A percentile compares a stretch with the other conserved stretches of the same genome.
Evolutionary conservation across 2,113 vertebrate genomes (phyloP).

Genomic region (Pipa parva): DNA sequence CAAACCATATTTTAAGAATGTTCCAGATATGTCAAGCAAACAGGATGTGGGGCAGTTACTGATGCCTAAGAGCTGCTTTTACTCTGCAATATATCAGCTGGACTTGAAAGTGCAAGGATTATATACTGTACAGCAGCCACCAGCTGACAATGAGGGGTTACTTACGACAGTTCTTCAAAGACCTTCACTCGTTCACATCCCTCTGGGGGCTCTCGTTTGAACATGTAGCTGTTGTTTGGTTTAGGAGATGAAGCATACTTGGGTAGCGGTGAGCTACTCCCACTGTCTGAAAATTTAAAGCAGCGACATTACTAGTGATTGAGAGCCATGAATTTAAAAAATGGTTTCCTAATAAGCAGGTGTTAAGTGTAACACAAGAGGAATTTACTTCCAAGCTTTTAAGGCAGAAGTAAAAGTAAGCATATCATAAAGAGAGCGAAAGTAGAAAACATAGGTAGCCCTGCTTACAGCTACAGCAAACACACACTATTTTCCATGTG

Average conservation of each 20-base stretch:
- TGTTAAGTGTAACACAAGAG: slow-evolving; percentile 41
- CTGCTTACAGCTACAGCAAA: slow-evolving; percentile 31
- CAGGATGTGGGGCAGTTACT: not conserved
- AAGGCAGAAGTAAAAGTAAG: not conserved
- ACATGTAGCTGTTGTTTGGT: slow-evolving; percentile 99
- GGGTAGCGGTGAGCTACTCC: slow-evolving; percentile 91
- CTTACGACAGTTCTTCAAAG: slow-evolving; percentile 96
- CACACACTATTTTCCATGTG: no score
- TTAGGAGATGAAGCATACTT: slow-evolving; percentile 96
- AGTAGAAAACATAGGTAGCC: slow-evolving; percentile 4
- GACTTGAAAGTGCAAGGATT: slow-evolving; percentile 61
- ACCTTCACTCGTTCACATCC: slow-evolving; percentile 97
- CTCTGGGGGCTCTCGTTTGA: slow-evolving; percentile 97
- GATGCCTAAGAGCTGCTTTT: not conserved
- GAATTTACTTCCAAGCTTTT: not conserved
- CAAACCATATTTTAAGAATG: not conserved
- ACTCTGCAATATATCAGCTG: slow-evolving; percentile 55
- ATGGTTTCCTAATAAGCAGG: slow-evolving; percentile 63
- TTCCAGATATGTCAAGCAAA: not conserved
- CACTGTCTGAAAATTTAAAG: slow-evolving; percentile 81
- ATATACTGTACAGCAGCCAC: slow-evolving; percentile 61
- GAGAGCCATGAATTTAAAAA: slow-evolving; percentile 60
- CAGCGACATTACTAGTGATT: slow-evolving; percentile 73
- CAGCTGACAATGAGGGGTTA: slow-evolving; percentile 67
- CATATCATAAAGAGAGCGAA: not conserved